A percentile compares a stretch with the other conserved stretches of the same genome.
These are phyloP conservation scores for Drosophila acutilabella DNA, from an alignment of 2,888 invertebrate species.

Conservation along the genomic window DNA sequence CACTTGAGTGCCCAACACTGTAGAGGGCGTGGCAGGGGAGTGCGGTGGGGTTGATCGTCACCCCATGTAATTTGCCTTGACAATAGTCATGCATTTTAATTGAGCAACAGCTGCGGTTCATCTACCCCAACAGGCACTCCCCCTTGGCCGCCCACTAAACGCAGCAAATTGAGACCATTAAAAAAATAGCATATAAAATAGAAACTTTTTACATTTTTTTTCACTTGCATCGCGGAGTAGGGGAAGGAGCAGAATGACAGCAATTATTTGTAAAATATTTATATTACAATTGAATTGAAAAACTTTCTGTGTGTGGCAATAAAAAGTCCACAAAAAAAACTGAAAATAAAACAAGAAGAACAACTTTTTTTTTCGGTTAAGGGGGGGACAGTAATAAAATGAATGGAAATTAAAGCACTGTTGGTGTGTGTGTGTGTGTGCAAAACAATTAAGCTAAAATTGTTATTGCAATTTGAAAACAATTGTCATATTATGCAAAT, in stretches of 20 bases:
- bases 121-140: constrained; percentile 30
- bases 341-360: constrained; percentile 29
- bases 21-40: constrained; percentile 14
- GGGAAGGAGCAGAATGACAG: constrained; percentile 42
- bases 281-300: constrained; percentile 80
- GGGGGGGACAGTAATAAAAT: constrained; percentile 65
- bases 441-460: constrained; percentile 82
- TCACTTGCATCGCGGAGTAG: background rate
- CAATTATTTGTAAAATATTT: constrained; percentile 82
- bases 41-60: constrained; percentile 13
- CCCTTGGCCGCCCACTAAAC: constrained; percentile 58
- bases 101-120: constrained; percentile 79
- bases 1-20: constrained; percentile 36
- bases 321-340: constrained; percentile 2
- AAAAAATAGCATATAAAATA: constrained; percentile 72
- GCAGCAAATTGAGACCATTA: constrained; percentile 76
- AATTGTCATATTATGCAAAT: constrained; percentile 84
- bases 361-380: constrained; percentile 51
- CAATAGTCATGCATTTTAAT: constrained; percentile 79
- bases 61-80: constrained; percentile 72
- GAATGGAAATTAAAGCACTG: constrained; percentile 73
- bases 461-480: constrained; percentile 82
- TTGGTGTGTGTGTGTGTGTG: constrained; percentile 42
- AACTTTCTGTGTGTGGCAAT: constrained; percentile 69
- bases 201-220: constrained; percentile 65